Base-by-base conservation (phyloP, 2,113 vertebrate species). In the Probosciger aterrimus region DNA sequence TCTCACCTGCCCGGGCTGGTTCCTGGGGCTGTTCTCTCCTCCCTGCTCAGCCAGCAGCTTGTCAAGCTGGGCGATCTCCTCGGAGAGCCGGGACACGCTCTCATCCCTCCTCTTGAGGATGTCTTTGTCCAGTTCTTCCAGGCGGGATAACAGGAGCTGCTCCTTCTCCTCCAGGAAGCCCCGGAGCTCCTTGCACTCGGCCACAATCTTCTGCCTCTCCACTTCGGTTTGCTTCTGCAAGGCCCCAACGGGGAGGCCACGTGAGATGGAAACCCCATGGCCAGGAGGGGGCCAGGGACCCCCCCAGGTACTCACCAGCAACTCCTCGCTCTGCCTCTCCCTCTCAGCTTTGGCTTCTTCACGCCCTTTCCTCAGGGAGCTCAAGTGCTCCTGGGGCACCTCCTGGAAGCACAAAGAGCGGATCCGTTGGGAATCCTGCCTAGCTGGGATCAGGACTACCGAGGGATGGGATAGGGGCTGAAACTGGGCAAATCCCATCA, bases 311-410 rank as follows among this genome's bases (percentile, higher is more conserved):
- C 96, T 49, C 82, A 96, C 96, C 91, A 96, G 88, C 25, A 96
- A 24, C 4, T 95, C 94, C 31, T 96, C 55, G 0, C 96, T 95
- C 88, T 93, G 93, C 33, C 75, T 35, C 50, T 96, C 91, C 67
- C 82, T 25, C 70, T 95, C 86, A 0, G 88, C 94, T 53, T 93
- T 96, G 88, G 94, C 93, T 37, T 96, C 96, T 4, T 96, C 96
- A 0, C 91, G 79, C 0, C 91, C 57, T 67, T 95, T 95, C 71
- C 63, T 78, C 57, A 96, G 47, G 52, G 85, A 92, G 75, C 85
- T 93, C 88, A 96, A 3, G 8, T 95, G 96, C 23, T 96, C 96
- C 76, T 95, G 96, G 2, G 94, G 96, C n/a, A 92, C 94, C 82
- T 96, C 94, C 95, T 96, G 88, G 11, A 77, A 69, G 18, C 7